Evolutionary conservation across 1,140 invertebrate species (phyloP).

Genomic region (Megalonaias nervosa): DNA sequence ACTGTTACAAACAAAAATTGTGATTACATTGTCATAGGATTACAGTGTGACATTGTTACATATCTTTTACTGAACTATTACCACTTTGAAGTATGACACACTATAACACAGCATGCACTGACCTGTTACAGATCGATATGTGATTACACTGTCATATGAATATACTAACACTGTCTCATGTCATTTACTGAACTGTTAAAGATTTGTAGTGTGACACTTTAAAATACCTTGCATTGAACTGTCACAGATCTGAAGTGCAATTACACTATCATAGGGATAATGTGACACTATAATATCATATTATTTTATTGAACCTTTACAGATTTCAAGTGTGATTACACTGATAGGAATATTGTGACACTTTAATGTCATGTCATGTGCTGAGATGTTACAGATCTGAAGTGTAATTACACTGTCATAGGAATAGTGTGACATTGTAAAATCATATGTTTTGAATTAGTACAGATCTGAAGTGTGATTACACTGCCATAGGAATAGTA

Average conservation of each 20-base stretch:
- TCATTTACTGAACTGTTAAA: not conserved
- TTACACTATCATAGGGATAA: no score
- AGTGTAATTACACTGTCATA: not conserved
- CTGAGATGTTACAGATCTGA: no score
- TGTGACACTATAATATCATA: not conserved
- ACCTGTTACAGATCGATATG: no score
- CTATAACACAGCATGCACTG: not conserved
- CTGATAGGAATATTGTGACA: not conserved
- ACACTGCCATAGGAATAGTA: not conserved
- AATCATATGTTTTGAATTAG: not conserved
- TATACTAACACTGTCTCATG: not conserved
- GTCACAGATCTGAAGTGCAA: conserved; percentile 4
- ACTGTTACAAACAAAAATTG: not conserved
- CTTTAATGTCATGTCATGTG: not conserved
- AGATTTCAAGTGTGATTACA: not conserved
- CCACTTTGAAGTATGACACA: no score
- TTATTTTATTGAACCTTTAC: not conserved
- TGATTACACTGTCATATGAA: not conserved
- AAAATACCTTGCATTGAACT: not conserved
- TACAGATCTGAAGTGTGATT: not conserved
- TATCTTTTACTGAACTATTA: no score
- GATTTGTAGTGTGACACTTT: not conserved
- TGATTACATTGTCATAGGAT: not conserved
- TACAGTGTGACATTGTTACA: not conserved
- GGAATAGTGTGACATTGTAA: not conserved